These are phyloP conservation scores for Ceratina calcarata DNA, from an alignment of 1,140 invertebrate species.

Conservation along the genomic window DNA sequence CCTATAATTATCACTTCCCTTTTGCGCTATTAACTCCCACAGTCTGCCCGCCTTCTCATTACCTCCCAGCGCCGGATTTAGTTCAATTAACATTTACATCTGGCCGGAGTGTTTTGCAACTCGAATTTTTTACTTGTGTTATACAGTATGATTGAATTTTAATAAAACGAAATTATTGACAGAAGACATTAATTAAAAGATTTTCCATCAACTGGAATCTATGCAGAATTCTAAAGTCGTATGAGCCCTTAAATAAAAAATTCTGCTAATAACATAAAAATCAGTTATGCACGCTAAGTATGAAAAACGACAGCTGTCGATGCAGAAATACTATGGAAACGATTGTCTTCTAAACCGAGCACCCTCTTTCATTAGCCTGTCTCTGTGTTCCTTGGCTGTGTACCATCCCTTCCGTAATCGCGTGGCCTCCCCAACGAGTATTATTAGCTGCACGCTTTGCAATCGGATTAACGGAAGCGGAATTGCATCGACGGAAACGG, in stretches of 20 bases:
- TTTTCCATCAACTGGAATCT: too few species aligned
- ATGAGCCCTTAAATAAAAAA: too few species aligned
- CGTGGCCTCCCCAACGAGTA: slow-evolving; percentile 47
- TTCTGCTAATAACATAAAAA: too few species aligned
- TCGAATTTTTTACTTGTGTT: too few species aligned
- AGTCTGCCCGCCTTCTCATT: neutral
- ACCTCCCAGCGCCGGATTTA: neutral
- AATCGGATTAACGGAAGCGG: slow-evolving; percentile 58
- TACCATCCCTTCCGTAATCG: slow-evolving; percentile 39
- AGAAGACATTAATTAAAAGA: too few species aligned
- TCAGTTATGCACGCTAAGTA: too few species aligned
- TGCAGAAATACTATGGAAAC: neutral
- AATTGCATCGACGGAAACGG: slow-evolving; percentile 61
- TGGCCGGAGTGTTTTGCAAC: neutral
- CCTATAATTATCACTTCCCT: slow-evolving; percentile 44
- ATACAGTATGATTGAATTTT: neutral
- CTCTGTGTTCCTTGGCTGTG: slow-evolving; percentile 34
- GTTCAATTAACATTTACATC: neutral
- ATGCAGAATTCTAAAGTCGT: too few species aligned
- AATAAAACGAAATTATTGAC: too few species aligned
- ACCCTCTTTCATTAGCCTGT: neutral
- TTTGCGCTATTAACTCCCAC: slow-evolving; percentile 38
- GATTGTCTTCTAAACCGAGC: neutral
- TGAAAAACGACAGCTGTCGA: neutral
- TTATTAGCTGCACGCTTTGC: slow-evolving; percentile 65